phyloP scores from a whole-genome alignment of 35 echinoderm and acorn worm species.

The Strongylocentrotus purpuratus region DNA sequence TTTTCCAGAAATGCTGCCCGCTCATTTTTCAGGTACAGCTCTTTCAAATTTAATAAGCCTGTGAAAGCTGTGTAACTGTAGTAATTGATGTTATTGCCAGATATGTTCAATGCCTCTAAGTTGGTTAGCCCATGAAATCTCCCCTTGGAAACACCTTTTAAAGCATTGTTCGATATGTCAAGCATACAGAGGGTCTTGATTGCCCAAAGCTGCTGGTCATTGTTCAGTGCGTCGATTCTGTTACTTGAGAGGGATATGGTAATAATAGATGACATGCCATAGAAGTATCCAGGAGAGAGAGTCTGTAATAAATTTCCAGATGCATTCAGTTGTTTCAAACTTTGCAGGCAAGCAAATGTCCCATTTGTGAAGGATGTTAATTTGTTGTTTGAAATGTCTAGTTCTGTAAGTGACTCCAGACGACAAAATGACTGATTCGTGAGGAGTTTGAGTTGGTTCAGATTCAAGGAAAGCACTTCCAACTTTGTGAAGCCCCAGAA shows the following conservation, averaged over 20 bases:
- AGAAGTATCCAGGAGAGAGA: neutral
- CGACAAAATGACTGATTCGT: neutral
- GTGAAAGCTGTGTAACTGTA: neutral
- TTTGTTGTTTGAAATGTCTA: conserved; percentile 12
- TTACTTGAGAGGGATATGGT: neutral
- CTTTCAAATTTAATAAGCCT: neutral
- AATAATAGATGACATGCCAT: neutral
- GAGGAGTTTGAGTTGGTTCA: neutral
- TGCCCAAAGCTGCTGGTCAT: neutral
- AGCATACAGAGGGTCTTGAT: neutral
- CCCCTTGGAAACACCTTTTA: neutral
- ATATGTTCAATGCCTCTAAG: neutral
- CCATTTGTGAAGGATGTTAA: neutral
- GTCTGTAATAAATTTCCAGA: neutral
- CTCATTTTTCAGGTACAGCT: neutral
- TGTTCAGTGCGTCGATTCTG: neutral
- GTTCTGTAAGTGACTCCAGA: neutral
- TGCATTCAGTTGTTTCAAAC: neutral
- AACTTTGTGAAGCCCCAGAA: neutral
- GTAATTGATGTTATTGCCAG: neutral
- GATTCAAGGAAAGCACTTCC: neutral
- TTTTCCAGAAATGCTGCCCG: neutral
- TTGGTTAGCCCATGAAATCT: neutral
- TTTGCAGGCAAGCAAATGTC: neutral
- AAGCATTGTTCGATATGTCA: neutral